Evolutionary conservation across 2,797 vertebrate genomes (phyloP), one percentile per base, ranked within the genome.

Genomic region (Spea hammondii): DNA sequence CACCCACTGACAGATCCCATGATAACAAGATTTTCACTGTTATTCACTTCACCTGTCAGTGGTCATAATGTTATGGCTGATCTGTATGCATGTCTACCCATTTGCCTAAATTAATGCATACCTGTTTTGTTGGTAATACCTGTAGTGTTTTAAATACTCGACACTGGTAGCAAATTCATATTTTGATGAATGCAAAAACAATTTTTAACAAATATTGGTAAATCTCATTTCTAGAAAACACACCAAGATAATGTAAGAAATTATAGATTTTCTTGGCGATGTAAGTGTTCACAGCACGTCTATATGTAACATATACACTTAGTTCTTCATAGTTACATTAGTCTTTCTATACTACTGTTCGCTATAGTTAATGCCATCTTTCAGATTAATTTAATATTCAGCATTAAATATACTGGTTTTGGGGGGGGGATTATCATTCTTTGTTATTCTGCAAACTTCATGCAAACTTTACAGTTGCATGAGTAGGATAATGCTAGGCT

Each of bases 401-500:
- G 50, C 65, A 74, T 55, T 74, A 74, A 59, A 74, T 57, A 50
- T n/a, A 44, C 53, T 49, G 53, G 14, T 68, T 73, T 70, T 77
- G 71, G 32, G 12, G 62, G 62, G 47, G 62, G 48, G 17, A 49
- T 1, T 65, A 53, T 65, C 64, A 45, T 79, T 79, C 50, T 70
- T 64, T 64, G 5, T 32, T 17, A 62, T 62, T 32, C 32, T 32
- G 32, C 32, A 32, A 65, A 70, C 69, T 70, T 44, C n/a, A 80
- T 48, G 78, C 59, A 80, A 75, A 70, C 78, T 75, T 75, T 49
- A 80, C 53, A 64, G 55, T 49, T 80, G 64, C 48, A 13, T 50
- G 66, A 60, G 65, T 80, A 44, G 72, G 50, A 74, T 80, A 75
- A 80, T 64, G 72, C 57, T 70, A 74, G 45, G 60, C 72, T 75